phyloP scores from a whole-genome alignment of 1,140 invertebrate genomes.

The Drosophila bipectinata region DNA sequence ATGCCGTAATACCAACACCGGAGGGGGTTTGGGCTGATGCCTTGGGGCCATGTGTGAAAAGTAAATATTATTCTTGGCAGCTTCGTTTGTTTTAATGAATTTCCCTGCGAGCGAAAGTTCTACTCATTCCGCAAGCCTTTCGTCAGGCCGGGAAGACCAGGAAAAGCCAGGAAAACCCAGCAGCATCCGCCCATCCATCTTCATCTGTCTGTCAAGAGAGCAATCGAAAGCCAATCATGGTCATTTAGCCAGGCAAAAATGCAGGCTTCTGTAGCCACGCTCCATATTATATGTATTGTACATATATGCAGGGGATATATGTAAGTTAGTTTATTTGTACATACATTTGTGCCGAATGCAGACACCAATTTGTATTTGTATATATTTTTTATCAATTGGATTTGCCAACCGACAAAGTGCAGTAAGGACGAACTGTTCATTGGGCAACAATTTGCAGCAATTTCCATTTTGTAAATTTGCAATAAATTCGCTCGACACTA shows the following conservation, averaged over 20 bases:
- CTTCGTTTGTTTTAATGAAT: slow-evolving; percentile 29
- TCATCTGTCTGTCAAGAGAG: slow-evolving; percentile 41
- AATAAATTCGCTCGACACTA: slow-evolving; percentile 55
- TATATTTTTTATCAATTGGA: slow-evolving; percentile 58
- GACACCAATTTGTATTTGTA: slow-evolving; percentile 19
- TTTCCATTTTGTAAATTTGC: slow-evolving; percentile 62
- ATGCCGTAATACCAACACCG: slow-evolving; percentile 4
- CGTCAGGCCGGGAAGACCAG: neutral
- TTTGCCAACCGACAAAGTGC: slow-evolving; percentile 41
- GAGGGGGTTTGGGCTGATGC: neutral
- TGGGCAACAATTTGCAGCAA: slow-evolving; percentile 48
- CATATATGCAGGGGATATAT: neutral
- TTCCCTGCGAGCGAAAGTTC: neutral
- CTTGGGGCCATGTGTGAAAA: slow-evolving; percentile 17
- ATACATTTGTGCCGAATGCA: neutral
- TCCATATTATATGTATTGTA: neutral
- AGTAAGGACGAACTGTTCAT: slow-evolving; percentile 30
- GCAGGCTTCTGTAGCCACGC: slow-evolving; percentile 8
- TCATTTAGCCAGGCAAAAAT: slow-evolving; percentile 48
- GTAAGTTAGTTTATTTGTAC: neutral
- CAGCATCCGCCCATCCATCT: slow-evolving; percentile 27
- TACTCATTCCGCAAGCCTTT: neutral
- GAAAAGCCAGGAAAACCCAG: neutral
- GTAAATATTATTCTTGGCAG: slow-evolving; percentile 33
- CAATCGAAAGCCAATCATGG: slow-evolving; percentile 55